These are phyloP conservation scores for Cosmorhoe ocellata DNA, from an alignment of 2,888 invertebrate species.

Conservation along the genomic window DNA sequence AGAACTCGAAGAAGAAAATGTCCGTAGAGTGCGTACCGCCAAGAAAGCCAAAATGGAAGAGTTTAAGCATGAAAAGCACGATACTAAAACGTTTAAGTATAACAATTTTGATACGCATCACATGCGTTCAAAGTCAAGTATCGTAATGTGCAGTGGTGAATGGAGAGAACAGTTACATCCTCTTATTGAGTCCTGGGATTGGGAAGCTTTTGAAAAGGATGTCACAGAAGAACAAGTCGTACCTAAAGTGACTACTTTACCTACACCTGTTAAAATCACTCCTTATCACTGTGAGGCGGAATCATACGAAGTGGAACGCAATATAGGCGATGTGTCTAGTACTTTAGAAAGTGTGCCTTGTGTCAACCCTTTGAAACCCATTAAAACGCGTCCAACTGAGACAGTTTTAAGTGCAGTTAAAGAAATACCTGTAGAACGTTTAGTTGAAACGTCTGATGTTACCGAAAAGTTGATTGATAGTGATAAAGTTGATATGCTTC, in stretches of 20 bases:
- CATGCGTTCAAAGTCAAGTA: conserved; percentile 76
- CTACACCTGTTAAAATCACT: conserved; percentile 72
- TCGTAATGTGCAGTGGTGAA: conserved; percentile 75
- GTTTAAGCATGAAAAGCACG: conserved; percentile 72
- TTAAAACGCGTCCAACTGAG: conserved; percentile 75
- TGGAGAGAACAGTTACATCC: conserved; percentile 85
- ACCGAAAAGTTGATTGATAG: conserved; percentile 81
- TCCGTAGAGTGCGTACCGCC: conserved; percentile 61
- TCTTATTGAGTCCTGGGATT: conserved; percentile 84
- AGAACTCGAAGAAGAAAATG: conserved; percentile 81
- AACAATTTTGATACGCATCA: conserved; percentile 77
- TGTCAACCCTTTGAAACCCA: conserved; percentile 83
- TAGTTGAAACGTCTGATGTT: conserved; percentile 83
- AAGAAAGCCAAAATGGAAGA: conserved; percentile 73
- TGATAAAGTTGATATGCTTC: conserved; percentile 82
- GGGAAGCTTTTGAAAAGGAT: conserved; percentile 85
- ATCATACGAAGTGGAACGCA: conserved; percentile 74
- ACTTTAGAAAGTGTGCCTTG: conserved; percentile 84
- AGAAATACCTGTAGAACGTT: conserved; percentile 80
- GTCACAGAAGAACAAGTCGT: conserved; percentile 72
- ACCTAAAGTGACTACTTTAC: conserved; percentile 70
- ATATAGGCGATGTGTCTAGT: conserved; percentile 77
- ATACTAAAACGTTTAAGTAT: conserved; percentile 70
- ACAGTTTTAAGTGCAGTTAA: conserved; percentile 72
- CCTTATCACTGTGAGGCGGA: conserved; percentile 79